Base-by-base conservation (phyloP, 2,113 vertebrate genomes). In the Epinephelus moara region DNA sequence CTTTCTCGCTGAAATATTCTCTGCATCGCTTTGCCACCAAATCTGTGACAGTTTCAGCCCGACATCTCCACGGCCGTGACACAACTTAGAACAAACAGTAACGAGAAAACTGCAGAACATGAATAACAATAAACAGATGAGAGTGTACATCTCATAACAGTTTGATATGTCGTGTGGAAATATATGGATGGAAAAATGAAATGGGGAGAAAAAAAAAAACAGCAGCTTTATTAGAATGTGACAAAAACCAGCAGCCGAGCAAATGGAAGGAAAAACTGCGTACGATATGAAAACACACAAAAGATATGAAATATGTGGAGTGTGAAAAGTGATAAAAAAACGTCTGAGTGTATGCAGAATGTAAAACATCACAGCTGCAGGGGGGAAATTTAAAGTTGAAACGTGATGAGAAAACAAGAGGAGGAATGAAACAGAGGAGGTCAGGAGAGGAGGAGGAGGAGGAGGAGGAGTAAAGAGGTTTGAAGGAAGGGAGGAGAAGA, bases 221-320 rank as follows among this genome's bases (percentile, higher is more conserved):
- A 61, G 79, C 79, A 17, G 56, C 68, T 85, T 86, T 78, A 85
- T 88, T 81, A 75, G 78, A 75, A 89, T 68, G 45, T 75, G 85
- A 89, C 75, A 82, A 82, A 77, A 82, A 62, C 2, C 67, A 80
- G 75, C 82, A 74, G 85, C 59, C 42, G 55, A 62, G 70, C 77
- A 90, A 87, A 90, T 72, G 73, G 78, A 59, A 82, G 81, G 71
- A 86, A 45, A 88, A 91, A 81, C 42, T 63, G 69, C 11, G 6
- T 6, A 23, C 10, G 18, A 66, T 64, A 55, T 75, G 85, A 78
- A 88, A 89, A 85, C 30, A 50, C 66, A 84, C 49, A 75, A 57
- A 56, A 78, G 70, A 82, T 50, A 15, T 80, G 55, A 81, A 82
- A 85, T 60, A 81, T 74, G 68, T 78, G 84, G 82, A 85, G 84